Base-by-base conservation (phyloP, 2,888 invertebrate species). In the Oligia fasciuncula region DNA sequence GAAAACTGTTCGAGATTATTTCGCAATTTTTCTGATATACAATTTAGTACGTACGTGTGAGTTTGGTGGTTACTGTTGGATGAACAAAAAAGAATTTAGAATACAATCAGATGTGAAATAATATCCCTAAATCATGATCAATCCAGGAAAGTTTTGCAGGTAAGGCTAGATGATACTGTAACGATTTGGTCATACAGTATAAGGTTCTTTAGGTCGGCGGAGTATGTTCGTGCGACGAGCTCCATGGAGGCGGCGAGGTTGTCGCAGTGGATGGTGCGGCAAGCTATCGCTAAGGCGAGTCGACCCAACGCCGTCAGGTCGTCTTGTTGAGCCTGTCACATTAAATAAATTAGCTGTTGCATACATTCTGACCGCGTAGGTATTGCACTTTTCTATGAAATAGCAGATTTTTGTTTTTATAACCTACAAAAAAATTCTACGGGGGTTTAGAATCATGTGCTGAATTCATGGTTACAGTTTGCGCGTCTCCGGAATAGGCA, bases 231-330 rank as follows among this genome's bases (percentile, higher is more conserved):
- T 80, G 98, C 97, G 88, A 99, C 98, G 87, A 99, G 97, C 87
- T 99, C 99, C 94, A 99, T 97, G 78, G 99, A 99, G 17, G 98
- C 98, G 91, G 98, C 97, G 90, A 99, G 97, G 95, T 99, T 99
- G 90, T 99, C 99, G 91, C 99, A 99, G 95, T 98, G 98, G 76
- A 99, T 97, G 76, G 98, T 98, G 94, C 99, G 98, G 95, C 99
- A 99, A n/a, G 99, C 99, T 91, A 99, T 97, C 0, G 99, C 98
- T 88, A 99, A 97, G 78, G 99, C 98, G 90, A 99, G 97, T 88
- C 99, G 98, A 40, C 99, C 99, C 86, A 99, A 97, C 11, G 98
- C 98, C 68, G 98, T 98, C 92, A 99, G 96, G 96, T 99, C 99
- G 92, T 99, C 99, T 97, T 99, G 98, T 96, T 98, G 97, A 0